Evolutionary conservation across 2,113 vertebrate species (phyloP), one percentile per base, ranked within the genome.

Genomic region (Hymenochirus boettgeri): DNA sequence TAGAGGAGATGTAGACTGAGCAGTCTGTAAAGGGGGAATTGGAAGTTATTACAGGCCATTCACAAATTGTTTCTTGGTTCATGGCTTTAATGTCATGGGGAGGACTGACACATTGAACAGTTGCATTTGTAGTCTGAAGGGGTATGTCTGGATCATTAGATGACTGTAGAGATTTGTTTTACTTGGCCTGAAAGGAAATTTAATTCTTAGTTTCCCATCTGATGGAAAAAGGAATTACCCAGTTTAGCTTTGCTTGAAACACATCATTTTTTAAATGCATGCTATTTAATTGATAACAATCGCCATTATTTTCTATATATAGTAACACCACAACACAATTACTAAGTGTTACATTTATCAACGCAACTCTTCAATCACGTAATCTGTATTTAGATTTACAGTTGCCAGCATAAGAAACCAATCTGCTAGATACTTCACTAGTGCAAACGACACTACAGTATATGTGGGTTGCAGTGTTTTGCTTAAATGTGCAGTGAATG

Each of bases 21-120:
- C 61, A 7, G 35, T 13, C 15, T 65, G 70, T 63, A 58, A 42
- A 31, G 56, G 62, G 33, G 57, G 33, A 33, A 12, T 65, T 73
- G 69, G 70, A 65, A 75, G 62, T 42, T 42, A 39, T 71, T 78
- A 74, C 63, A 10, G 71, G 31, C 29, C 4, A 63, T 50, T 69
- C 65, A 52, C 48, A 29, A 73, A 21, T 54, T 33, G 1, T 50
- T 3, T 45, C 11, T 46, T 70, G 59, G 26, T 69, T 23, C 25
- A 8, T 15, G 15, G 4, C 53, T 58, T 37, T 12, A 19, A 57
- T 37, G 12, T 62, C 46, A 42, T 10, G 15, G 52, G n/a, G 53
- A 70, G 69, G 6, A 29, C 42, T 53, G 12, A 18, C 35, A 21
- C 0, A 12, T 15, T 1, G 6, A 1, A 5, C 27, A 13, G 39